These are phyloP conservation scores for Discoglossus pictus DNA, from an alignment of 2,797 vertebrate genomes.

Conservation along the genomic window DNA sequence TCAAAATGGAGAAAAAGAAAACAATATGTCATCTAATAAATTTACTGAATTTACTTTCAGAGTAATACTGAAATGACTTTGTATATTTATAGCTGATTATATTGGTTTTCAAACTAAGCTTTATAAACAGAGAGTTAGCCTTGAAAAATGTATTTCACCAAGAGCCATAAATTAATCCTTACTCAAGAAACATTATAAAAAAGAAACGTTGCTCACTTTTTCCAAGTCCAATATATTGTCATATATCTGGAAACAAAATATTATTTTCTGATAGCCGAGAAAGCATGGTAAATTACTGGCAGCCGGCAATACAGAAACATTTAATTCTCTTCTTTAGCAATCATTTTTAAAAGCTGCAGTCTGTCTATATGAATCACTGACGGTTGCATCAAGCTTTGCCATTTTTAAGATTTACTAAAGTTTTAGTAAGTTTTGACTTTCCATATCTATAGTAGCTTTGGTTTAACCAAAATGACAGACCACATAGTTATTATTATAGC, in stretches of 20 bases:
- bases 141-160: slow-evolving; percentile 8
- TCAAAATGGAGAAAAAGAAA: too few species aligned
- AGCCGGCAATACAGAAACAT: slow-evolving; percentile 15
- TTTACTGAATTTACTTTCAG: too few species aligned
- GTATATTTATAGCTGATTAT: too few species aligned
- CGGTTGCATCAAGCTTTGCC: background rate
- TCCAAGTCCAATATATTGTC: slow-evolving; percentile 14
- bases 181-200: slow-evolving; percentile 10
- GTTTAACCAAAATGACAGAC: too few species aligned
- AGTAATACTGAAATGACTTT: too few species aligned
- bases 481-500: too few species aligned
- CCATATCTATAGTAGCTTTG: too few species aligned
- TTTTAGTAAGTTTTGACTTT: background rate
- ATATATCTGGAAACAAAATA: slow-evolving; percentile 17
- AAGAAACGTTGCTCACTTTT: slow-evolving; percentile 9
- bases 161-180: slow-evolving; percentile 10
- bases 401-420: slow-evolving; percentile 22
- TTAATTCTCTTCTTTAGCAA: slow-evolving; percentile 21
- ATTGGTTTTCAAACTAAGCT: too few species aligned
- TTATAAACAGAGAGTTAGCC: background rate
- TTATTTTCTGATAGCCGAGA: slow-evolving; percentile 21
- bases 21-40: too few species aligned
- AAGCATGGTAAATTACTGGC: slow-evolving; percentile 23
- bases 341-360: slow-evolving; percentile 30
- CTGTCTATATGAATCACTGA: slow-evolving; percentile 13